Evolutionary conservation across 2,888 invertebrate genomes (phyloP), one percentile per base, ranked within the genome.

Genomic region (Rotaria socialis): DNA sequence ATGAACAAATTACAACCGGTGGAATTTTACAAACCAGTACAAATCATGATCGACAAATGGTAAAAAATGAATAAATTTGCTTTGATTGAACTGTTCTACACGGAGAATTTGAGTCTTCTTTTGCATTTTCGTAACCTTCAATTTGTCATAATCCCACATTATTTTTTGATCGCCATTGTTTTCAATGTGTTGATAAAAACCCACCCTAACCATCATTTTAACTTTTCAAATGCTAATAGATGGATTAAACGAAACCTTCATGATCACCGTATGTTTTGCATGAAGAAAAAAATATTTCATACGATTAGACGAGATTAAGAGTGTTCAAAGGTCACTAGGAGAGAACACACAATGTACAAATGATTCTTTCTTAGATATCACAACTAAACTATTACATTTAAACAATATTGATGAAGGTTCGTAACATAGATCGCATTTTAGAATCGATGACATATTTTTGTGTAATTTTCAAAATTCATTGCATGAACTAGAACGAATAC

Each of bases 21-120:
- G 47, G 43, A 47, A 47, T 80, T 80, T 80, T 80, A 80, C 80
- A 80, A 80, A 47, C 80, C 3, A 80, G 43, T 22, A 80, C 80
- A 47, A 80, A 80, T 80, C 80, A 80, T 47, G 80, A 80, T 2
- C 47, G 67, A 67, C 67, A 67, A 67, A 41, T 35, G 35, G 67
- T 67, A 67, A 67, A 6, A 35, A 35, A 35, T 2, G 35, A 2
- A 35, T 35, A 35, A 35, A 35, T 35, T 35, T 35, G 2, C 35
- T 35, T 35, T 35, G 35, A 6, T 55, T 55, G 55, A 55, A 19
- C 19, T 55, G 22, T 55, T 55, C 22, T 55, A 52, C 14, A 5
- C 14, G 4, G 14, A 4, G 3, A 52, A 52, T 16, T 52, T 52
- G 52, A 52, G 16, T 52, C 14, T 52, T 52, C 52, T 52, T 16